These are phyloP conservation scores for Drosophila tsacasi DNA, from an alignment of 1,140 invertebrate genomes.

Conservation along the genomic window DNA sequence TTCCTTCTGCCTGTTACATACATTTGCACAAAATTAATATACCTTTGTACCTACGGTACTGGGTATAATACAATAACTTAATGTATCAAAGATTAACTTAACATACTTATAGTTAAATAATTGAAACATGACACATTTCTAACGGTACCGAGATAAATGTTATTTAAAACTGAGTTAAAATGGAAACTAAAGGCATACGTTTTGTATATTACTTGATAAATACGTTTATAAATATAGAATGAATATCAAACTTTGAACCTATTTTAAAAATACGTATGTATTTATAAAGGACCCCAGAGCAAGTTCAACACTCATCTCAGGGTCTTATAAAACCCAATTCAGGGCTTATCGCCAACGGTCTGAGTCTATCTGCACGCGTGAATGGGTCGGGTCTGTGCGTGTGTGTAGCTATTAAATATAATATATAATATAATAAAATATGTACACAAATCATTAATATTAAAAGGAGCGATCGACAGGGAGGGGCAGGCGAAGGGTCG, in stretches of 20 bases:
- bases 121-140: too few relatives aligned
- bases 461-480: slow-evolving; percentile 28
- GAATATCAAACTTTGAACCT: slow-evolving; percentile 2
- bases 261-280: neutral
- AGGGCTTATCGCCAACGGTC: slow-evolving; percentile 46
- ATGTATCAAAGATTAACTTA: too few relatives aligned
- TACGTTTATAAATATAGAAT: neutral
- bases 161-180: too few relatives aligned
- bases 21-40: too few relatives aligned
- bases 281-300: slow-evolving; percentile 1
- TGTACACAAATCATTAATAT: slow-evolving; percentile 53
- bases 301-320: slow-evolving; percentile 7
- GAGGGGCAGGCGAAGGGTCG: slow-evolving; percentile 29
- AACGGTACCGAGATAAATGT: too few relatives aligned
- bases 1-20: too few relatives aligned
- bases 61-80: too few relatives aligned
- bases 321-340: slow-evolving; percentile 44
- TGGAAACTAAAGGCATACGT: too few relatives aligned
- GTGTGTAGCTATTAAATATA: slow-evolving; percentile 12
- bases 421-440: slow-evolving; percentile 37
- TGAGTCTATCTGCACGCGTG: slow-evolving; percentile 6
- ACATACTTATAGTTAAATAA: too few relatives aligned
- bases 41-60: too few relatives aligned
- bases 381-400: neutral
- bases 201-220: too few relatives aligned